These are phyloP conservation scores for Phrynocephalus vlangalii DNA, from an alignment of 2,797 vertebrate species.

Conservation along the genomic window DNA sequence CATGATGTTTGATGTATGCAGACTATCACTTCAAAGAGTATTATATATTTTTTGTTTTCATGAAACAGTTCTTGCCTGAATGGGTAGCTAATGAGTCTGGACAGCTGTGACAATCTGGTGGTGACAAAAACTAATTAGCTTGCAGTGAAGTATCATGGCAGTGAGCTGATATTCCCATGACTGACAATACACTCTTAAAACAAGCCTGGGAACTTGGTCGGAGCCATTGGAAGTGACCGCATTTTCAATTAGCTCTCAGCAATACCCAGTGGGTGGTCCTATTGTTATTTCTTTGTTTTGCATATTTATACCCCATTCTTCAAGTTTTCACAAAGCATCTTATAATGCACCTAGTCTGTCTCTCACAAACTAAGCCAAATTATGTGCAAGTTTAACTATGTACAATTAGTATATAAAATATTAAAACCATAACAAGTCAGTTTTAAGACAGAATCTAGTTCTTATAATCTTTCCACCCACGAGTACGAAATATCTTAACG, in stretches of 20 bases:
- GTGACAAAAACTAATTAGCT: constrained; percentile 71
- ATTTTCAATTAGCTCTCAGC: constrained; percentile 50
- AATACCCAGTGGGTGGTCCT: constrained; percentile 53
- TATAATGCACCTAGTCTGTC: background rate
- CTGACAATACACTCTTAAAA: constrained; percentile 53
- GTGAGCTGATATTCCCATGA: constrained; percentile 63
- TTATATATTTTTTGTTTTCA: constrained; percentile 53
- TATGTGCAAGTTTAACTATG: background rate
- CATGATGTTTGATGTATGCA: constrained; percentile 61
- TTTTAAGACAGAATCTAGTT: background rate
- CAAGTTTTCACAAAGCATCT: background rate
- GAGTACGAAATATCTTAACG: background rate
- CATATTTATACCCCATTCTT: background rate
- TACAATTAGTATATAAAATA: background rate
- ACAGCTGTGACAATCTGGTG: constrained; percentile 67
- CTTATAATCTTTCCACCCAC: too few relatives aligned
- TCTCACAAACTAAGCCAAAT: background rate
- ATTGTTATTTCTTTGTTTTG: constrained; percentile 19
- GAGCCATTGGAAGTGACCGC: constrained; percentile 40
- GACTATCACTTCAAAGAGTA: constrained; percentile 69
- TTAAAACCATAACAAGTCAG: constrained; percentile 31
- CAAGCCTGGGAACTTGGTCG: constrained; percentile 45
- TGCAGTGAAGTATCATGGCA: constrained; percentile 47
- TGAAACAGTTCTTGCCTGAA: constrained; percentile 57
- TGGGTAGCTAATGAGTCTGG: constrained; percentile 65